Evolutionary conservation across 2,113 vertebrate species (phyloP).

Genomic region (Typhlomys cinereus): DNA sequence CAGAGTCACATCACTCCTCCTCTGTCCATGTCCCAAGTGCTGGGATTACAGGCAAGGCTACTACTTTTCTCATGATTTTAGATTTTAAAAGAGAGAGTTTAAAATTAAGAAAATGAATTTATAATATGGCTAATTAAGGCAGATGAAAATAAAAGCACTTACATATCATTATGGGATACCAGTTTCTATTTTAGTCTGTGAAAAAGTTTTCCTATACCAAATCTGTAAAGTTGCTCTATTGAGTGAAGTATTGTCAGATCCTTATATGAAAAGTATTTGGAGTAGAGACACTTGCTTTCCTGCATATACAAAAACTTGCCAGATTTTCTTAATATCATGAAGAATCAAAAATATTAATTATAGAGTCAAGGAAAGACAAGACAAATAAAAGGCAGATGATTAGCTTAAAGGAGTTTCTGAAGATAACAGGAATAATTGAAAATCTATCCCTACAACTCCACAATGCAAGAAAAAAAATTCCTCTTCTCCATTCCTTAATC

Average conservation of each 20-base stretch:
- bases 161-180: conserved; percentile 39
- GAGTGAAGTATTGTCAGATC: conserved; percentile 17
- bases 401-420: neutral
- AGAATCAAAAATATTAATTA: conserved; percentile 47
- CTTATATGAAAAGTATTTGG: conserved; percentile 17
- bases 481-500: neutral
- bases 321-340: conserved; percentile 17
- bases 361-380: conserved; percentile 20
- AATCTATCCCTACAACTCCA: neutral
- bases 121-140: neutral
- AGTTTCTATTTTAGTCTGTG: conserved; percentile 39
- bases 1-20: neutral
- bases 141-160: conserved; percentile 23
- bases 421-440: neutral
- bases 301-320: neutral
- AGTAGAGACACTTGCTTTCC: conserved; percentile 19
- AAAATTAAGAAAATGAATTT: conserved; percentile 44
- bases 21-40: neutral
- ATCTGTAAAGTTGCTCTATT: neutral
- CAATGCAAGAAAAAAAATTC: neutral
- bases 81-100: conserved; percentile 4
- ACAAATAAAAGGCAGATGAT: neutral
- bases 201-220: conserved; percentile 20
- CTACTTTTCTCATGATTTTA: neutral
- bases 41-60: neutral